These are phyloP conservation scores for Acleris emargana DNA, from an alignment of 2,888 invertebrate genomes.

Conservation along the genomic window DNA sequence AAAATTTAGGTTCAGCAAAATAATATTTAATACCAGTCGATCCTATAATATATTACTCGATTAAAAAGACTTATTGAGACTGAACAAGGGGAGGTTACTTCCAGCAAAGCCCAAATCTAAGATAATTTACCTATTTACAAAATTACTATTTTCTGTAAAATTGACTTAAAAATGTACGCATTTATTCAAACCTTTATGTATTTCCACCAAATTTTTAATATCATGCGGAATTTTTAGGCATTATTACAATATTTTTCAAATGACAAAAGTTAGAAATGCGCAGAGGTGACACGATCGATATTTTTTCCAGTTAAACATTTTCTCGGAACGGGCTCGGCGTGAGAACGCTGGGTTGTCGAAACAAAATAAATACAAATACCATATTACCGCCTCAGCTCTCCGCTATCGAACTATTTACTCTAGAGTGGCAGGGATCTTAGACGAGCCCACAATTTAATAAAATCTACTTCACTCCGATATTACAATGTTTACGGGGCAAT, in stretches of 20 bases:
- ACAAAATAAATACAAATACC: slow-evolving; percentile 68
- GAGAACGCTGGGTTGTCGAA: slow-evolving; percentile 55
- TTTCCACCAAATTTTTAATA: no score
- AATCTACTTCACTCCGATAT: background rate
- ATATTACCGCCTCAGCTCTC: slow-evolving; percentile 51
- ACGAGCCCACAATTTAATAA: slow-evolving; percentile 7
- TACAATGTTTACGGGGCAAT: slow-evolving; percentile 2
- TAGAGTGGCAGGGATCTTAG: slow-evolving; percentile 38
- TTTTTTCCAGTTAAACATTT: slow-evolving; percentile 54
- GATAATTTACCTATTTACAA: no score
- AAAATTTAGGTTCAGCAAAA: no score
- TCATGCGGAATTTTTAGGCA: background rate
- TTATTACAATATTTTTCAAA: slow-evolving; percentile 12
- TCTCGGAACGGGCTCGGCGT: slow-evolving; percentile 58
- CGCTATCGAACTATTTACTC: slow-evolving; percentile 66
- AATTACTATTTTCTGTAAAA: no score
- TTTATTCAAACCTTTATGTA: background rate
- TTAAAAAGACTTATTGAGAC: no score
- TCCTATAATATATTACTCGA: no score
- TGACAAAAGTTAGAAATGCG: slow-evolving; percentile 30
- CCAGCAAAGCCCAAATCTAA: no score
- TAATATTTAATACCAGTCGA: no score
- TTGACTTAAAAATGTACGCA: no score
- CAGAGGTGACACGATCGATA: slow-evolving; percentile 42
- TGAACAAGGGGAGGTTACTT: no score